Evolutionary conservation across 2,888 invertebrate genomes (phyloP).

Genomic region (Sialis fuliginosa): DNA sequence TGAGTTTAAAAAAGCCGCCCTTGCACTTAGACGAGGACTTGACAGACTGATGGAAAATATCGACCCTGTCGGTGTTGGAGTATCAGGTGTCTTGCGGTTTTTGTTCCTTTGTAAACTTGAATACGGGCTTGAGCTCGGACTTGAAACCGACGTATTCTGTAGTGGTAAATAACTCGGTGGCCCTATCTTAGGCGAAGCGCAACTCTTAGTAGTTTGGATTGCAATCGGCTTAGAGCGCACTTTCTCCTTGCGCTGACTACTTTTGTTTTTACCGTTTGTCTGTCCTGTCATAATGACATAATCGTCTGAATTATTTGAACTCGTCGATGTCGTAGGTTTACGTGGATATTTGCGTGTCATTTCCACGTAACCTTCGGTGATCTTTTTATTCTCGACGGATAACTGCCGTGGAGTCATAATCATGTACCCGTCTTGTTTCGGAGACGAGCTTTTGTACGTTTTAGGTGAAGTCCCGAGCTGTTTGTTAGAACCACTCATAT

Average conservation of each 20-base stretch:
- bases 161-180: constrained; percentile 27
- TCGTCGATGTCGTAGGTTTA: constrained; percentile 13
- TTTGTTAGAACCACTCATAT: constrained; percentile 21
- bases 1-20: constrained; percentile 8
- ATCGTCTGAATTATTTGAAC: constrained; percentile 25
- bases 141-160: constrained; percentile 23
- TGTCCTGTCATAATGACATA: constrained; percentile 32
- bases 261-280: constrained; percentile 17
- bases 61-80: constrained; percentile 4
- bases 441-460: constrained; percentile 11
- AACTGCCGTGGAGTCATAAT: constrained; percentile 25
- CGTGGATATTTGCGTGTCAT: constrained; percentile 32
- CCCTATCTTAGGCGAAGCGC: constrained; percentile 25
- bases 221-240: constrained; percentile 43
- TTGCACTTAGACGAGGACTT: constrained; percentile 8
- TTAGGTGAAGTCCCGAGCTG: constrained; percentile 15
- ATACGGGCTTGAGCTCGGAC: constrained; percentile 25
- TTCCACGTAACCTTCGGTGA: constrained; percentile 45
- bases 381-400: constrained; percentile 22
- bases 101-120: constrained; percentile 2
- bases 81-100: constrained; percentile 9
- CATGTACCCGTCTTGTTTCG: constrained; percentile 25
- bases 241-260: constrained; percentile 20
- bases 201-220: constrained; percentile 28
- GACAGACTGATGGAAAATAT: constrained; percentile 4